Conservation (phyloP, 2,888 invertebrate species). For the Dioctria linearis region DNA sequence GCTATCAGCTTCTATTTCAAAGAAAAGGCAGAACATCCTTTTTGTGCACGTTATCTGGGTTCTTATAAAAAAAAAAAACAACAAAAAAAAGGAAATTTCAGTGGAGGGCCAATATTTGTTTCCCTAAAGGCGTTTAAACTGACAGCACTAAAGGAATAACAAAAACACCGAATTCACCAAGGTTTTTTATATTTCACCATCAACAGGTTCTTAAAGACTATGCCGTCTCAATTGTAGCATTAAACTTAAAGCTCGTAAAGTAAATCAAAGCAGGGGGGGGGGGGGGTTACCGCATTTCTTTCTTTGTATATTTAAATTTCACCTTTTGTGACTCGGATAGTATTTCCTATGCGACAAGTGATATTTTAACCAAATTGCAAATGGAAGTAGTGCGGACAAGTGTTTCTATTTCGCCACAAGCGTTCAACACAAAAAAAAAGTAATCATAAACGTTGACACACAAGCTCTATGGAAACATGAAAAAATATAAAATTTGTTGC, state of each 20-base stretch:
- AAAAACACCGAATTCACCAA: background rate
- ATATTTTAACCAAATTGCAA: constrained; percentile 5
- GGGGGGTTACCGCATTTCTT: background rate
- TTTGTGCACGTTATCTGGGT: constrained; percentile 19
- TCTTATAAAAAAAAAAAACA: background rate
- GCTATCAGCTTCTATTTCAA: background rate
- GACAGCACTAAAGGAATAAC: background rate
- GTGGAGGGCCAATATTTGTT: constrained; percentile 27
- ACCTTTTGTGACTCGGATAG: background rate
- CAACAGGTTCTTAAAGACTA: constrained; percentile 30
- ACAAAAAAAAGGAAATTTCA: background rate
- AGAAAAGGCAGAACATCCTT: constrained; percentile 2
- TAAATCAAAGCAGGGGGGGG: no score
- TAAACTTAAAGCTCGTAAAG: background rate
- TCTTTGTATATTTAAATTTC: background rate
- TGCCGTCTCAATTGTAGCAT: background rate
- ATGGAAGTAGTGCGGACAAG: constrained; percentile 1
- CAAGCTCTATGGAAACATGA: background rate
- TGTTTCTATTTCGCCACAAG: constrained; percentile 7
- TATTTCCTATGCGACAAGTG: background rate
- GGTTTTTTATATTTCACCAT: background rate
- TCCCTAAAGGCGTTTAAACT: constrained; percentile 8
- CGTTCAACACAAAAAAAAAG: background rate
- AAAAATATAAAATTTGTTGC: constrained; percentile 16
- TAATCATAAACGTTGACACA: constrained; percentile 5